Evolutionary conservation across 2,888 invertebrate genomes (phyloP).

Genomic region (Drosophila falleni): DNA sequence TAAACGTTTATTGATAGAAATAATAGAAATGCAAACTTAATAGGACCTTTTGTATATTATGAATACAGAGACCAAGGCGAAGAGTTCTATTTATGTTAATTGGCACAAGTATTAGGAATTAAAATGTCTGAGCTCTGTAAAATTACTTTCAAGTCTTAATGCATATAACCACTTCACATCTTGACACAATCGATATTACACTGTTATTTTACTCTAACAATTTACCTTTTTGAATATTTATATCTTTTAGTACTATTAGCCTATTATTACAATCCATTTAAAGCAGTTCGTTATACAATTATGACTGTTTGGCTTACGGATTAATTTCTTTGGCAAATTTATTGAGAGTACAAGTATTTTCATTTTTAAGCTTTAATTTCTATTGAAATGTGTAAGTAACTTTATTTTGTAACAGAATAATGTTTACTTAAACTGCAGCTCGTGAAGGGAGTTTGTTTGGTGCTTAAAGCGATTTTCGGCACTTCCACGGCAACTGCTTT

Average conservation of each 20-base stretch:
- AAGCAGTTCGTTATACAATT: neutral
- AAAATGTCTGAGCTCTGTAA: too few species aligned
- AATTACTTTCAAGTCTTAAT: too few species aligned
- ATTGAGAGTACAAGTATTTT: neutral
- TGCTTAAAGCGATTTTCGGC: slow-evolving; percentile 43
- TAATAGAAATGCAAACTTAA: too few species aligned
- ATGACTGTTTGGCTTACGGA: neutral
- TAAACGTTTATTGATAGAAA: too few species aligned
- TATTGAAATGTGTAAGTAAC: neutral
- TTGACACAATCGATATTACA: neutral
- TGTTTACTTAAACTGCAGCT: slow-evolving; percentile 28
- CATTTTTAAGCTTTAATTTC: slow-evolving; percentile 3
- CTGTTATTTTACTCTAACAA: neutral
- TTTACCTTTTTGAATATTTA: neutral
- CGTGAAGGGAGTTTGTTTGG: slow-evolving; percentile 4
- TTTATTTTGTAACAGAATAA: slow-evolving; percentile 8
- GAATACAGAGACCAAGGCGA: too few species aligned
- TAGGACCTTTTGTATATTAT: too few species aligned
- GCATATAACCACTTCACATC: too few species aligned
- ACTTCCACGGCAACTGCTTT: slow-evolving; percentile 18
- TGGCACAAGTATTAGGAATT: too few species aligned
- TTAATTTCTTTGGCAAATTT: slow-evolving; percentile 5
- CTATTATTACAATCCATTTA: neutral
- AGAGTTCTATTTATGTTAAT: too few species aligned
- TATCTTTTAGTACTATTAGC: neutral